Evolutionary conservation across 2,888 invertebrate genomes (phyloP), one percentile per base, ranked within the genome.

Genomic region (Agonopterix alstromeriana): DNA sequence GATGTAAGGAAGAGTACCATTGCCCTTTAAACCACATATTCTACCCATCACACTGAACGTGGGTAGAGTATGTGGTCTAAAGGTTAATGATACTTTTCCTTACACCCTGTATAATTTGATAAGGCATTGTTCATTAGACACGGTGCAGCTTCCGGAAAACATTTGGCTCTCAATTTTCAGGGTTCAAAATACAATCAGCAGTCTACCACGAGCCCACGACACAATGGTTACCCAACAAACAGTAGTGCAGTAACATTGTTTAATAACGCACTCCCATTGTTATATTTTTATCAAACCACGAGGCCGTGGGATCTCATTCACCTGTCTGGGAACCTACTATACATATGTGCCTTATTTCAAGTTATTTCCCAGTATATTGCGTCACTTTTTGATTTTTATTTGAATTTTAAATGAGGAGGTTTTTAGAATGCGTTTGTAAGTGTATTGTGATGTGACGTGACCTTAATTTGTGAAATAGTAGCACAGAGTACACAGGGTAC

Each of bases 251-350:
- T 5, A 36, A 35, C 40, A 41, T 41, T 27, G 40, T 46, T 46
- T 47, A 51, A 51, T 51, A 51, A 48, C 51, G 46, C 51, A 48
- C 48, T 36, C 35, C 42, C 36, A 52, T 52, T 52, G 51, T 51
- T 51, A 45, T 49, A 49, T 49, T 47, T 52, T 49, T 48, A 52
- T 45, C 48, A 49, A 40, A 14, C 35, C 36, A 17, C 43, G 45
- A 52, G 52, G 52, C 52, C 52, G 52, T 52, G 52, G 46, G 52
- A 52, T 36, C 42, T 44, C 47, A 10, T 14, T 4, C 14, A n/a
- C 36, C 5, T 8, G 11, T 10, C 45, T 45, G 45, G 45, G 45
- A 45, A 45, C 45, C 17, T 17, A 2, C 3, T 17, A 3, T 17
- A 10, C 36, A 38, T n/a, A 38, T 45, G 45, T 45, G 45, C 4